Conservation (phyloP, 2,113 vertebrate species). For the Oreotrochilus melanogaster region DNA sequence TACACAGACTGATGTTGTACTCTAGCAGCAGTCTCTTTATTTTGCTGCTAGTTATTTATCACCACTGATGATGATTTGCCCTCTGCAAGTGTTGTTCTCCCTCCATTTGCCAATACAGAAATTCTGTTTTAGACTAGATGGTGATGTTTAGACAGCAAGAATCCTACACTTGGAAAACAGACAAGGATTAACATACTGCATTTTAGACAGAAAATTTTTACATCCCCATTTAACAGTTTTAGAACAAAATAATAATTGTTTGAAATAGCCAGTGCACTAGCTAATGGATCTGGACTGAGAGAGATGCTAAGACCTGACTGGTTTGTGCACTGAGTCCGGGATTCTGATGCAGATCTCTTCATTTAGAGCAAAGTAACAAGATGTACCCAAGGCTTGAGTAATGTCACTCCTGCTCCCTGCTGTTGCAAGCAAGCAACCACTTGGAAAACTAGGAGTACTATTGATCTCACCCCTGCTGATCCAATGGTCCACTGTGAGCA, state of each 20-base stretch:
- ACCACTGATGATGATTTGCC: not conserved
- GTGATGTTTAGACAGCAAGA: not conserved
- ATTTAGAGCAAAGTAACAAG: constrained; percentile 15
- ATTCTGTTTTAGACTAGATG: not conserved
- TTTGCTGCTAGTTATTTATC: constrained; percentile 8
- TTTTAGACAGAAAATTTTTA: not conserved
- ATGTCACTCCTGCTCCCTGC: constrained; percentile 16
- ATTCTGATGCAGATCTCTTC: not conserved
- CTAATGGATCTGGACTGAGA: not conserved
- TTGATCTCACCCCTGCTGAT: constrained; percentile 59
- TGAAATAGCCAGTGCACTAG: not conserved
- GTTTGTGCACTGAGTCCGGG: not conserved
- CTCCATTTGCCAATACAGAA: not conserved
- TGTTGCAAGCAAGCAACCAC: constrained; percentile 39
- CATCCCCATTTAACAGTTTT: not conserved
- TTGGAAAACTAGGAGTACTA: constrained; percentile 57
- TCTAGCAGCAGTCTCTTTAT: not conserved
- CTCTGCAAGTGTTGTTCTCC: not conserved
- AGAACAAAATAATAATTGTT: not conserved
- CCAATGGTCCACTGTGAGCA: constrained; percentile 54
- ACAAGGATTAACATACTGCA: not conserved
- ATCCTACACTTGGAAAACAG: not conserved
- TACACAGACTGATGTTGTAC: not conserved
- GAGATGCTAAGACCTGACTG: not conserved
- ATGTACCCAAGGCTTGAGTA: constrained; percentile 41